Base-by-base conservation (phyloP, 2,113 vertebrate species). In the Calidris pugnax region DNA sequence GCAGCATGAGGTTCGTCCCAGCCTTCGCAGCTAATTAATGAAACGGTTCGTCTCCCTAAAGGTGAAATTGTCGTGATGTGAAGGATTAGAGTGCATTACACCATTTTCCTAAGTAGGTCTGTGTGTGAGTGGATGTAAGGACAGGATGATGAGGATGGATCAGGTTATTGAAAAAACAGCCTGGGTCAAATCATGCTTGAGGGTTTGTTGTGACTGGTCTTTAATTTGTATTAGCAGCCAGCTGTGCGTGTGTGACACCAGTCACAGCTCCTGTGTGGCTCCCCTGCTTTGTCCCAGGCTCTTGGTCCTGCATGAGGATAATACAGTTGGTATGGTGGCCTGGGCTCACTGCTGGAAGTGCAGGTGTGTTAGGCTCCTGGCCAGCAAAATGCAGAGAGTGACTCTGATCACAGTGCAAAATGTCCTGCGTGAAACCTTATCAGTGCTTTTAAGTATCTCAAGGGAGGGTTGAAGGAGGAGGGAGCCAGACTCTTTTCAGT, bases 61-160 rank as follows among this genome's bases (percentile, higher is more conserved):
- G 21, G n/a, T 7, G 30, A 28, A 32, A 17, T 4, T 3, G 4
- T 10, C 26, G 14, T n/a, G 5, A 2, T 39, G 37, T 63, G 20
- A 30, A 4, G 12, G 39, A 12, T 43, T 12, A 4, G 1, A 5
- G 17, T 7, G 1, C 32, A 1, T 33, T 9, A 2, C 2, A 6
- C 3, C 0, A 33, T 7, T 80, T 63, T 30, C 6, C 0, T 33
- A 26, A 53, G 56, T 15, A n/a, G 35, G 17, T 62, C 32, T 30
- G 27, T 21, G 2, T 22, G 17, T 3, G 39, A 15, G 43, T 2
- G 41, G 16, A 1, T 53, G 0, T 1, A 9, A 48, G 45, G 60
- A 7, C 23, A 28, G 39, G 28, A 6, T 51, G 67, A 24, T n/a
- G 41, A 6, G 32, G 55, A 4, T 43, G 43, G 26, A 10, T 16